These are phyloP conservation scores for Rotaria socialis DNA, from an alignment of 2,888 invertebrate species.

Conservation along the genomic window DNA sequence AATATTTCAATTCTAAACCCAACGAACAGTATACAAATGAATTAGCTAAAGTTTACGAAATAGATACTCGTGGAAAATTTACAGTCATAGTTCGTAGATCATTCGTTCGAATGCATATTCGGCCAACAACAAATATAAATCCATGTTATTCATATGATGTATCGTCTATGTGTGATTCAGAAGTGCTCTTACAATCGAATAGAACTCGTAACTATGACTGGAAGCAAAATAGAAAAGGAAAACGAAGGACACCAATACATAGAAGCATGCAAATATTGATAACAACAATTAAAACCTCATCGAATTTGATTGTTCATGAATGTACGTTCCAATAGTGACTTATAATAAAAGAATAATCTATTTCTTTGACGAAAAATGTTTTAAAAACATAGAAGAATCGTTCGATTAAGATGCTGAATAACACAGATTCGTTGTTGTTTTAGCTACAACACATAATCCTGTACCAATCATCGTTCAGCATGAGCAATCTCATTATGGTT, in stretches of 20 bases:
- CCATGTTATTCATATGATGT: background rate
- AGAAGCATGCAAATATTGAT: background rate
- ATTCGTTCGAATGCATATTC: background rate
- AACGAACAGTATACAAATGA: too few species aligned
- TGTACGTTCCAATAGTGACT: background rate
- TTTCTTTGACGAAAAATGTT: too few species aligned
- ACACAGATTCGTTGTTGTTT: background rate
- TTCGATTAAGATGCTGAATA: too few species aligned
- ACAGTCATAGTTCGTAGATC: background rate
- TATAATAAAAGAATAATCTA: too few species aligned
- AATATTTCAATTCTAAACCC: background rate
- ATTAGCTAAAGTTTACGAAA: background rate
- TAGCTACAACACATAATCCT: background rate
- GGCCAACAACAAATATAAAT: background rate
- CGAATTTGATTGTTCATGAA: background rate
- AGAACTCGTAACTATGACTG: background rate
- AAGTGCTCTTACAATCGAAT: background rate
- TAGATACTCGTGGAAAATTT: background rate
- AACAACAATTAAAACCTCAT: too few species aligned
- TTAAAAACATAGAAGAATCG: too few species aligned
- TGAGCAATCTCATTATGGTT: background rate
- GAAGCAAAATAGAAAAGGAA: background rate
- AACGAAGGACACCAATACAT: background rate
- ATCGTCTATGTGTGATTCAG: background rate
- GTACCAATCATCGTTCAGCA: background rate